Evolutionary conservation across 2,888 invertebrate genomes (phyloP).

Genomic region (Liposcelis brunnea): DNA sequence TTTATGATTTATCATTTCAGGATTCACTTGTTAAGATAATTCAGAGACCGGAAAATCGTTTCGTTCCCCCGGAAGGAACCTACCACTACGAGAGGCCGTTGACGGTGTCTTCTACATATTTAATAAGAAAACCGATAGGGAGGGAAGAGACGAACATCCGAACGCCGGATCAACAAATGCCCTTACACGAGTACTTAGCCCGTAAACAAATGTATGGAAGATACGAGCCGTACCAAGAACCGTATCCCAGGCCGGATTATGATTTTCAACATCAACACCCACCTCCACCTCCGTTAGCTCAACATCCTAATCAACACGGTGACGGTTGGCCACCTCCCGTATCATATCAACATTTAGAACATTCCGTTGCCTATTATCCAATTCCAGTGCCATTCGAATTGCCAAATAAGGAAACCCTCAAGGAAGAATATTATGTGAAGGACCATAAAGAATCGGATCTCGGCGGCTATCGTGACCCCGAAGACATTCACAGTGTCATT

Average conservation of each 20-base stretch:
- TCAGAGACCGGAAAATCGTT: constrained; percentile 34
- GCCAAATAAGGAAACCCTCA: constrained; percentile 4
- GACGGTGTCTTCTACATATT: constrained; percentile 2
- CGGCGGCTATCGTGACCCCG: too few relatives aligned
- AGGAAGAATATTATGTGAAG: constrained; percentile 7
- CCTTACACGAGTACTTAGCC: background rate
- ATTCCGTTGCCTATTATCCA: constrained; percentile 1
- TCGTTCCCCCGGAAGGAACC: constrained; percentile 31
- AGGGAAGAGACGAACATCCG: constrained; percentile 4
- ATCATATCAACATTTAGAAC: background rate
- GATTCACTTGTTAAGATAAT: constrained; percentile 18
- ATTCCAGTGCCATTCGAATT: constrained; percentile 7
- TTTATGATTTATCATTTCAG: too few relatives aligned
- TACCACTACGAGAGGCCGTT: constrained; percentile 1
- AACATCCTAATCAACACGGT: background rate
- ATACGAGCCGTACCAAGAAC: background rate
- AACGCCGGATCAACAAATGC: constrained; percentile 4
- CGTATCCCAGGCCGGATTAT: background rate
- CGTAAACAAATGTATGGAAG: background rate
- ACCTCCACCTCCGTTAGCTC: background rate
- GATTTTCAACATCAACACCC: background rate
- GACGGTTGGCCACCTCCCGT: background rate
- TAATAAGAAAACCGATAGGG: constrained; percentile 4
- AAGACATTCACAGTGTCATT: too few relatives aligned
- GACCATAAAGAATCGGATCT: too few relatives aligned